Base-by-base conservation (phyloP, 2,797 vertebrate genomes). In the Hemibagrus guttatus region DNA sequence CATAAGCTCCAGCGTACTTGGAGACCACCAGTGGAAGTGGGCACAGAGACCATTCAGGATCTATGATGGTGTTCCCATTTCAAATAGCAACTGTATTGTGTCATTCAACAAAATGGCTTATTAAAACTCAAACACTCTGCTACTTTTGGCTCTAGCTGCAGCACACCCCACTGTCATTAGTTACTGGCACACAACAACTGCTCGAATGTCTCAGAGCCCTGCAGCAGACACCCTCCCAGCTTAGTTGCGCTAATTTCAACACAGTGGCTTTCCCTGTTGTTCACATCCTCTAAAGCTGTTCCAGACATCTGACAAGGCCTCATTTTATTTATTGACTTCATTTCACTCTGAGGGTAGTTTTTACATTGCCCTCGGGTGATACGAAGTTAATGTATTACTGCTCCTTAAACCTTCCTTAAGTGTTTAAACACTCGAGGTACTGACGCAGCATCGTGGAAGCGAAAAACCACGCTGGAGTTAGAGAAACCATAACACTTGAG, bases 291-390 rank as follows among this genome's bases (percentile, higher is more conserved):
- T 94, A 93, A 94, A 91, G 92, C 91, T 88, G 91, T 92, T 94
- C 94, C 95, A 95, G 94, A 94, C 92, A 90, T 95, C 93, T 94
- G 93, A 95, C 94, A 95, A 92, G 92, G 91, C 87, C 87, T 90
- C 89, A 90, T 89, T 94, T 94, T 94, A 95, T 95, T 95, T 94
- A 95, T 94, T 93, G 92, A 94, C 93, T 94, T 93, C 93, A 93
- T 94, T 94, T 93, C 87, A 87, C 93, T 92, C 81, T 85, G 90
- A 81, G 93, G 93, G 91, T 92, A 86, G 93, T 89, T 91, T 93
- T 94, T 92, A 94, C 93, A 71, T 92, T 91, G 93, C 94, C 93
- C 93, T 42, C 12, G 93, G 93, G 94, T 91, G 93, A 94, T 92
- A 90, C 93, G 74, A 91, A 92, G 93, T 93, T 94, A 93, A 95